Conservation (phyloP, 1,140 invertebrate genomes). For the Colletes latitarsis region DNA sequence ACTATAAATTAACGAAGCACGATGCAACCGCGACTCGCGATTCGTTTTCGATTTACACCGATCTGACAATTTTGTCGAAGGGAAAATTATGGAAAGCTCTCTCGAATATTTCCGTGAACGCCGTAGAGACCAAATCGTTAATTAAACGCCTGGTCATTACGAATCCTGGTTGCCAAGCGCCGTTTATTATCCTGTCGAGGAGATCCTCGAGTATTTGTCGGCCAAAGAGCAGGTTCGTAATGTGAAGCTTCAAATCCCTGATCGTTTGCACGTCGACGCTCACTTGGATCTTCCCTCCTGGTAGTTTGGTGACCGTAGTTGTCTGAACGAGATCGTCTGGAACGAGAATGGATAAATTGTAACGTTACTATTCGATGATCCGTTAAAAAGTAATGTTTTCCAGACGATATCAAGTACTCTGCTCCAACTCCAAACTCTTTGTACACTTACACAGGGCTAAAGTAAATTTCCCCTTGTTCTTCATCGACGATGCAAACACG, state of each 20-base stretch:
- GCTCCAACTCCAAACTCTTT: too few relatives aligned
- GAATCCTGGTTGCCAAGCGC: constrained; percentile 89
- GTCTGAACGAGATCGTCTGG: constrained; percentile 83
- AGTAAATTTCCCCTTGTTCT: constrained; percentile 87
- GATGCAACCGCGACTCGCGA: too few relatives aligned
- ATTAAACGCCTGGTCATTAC: constrained; percentile 87
- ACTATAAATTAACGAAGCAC: too few relatives aligned
- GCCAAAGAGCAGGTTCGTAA: constrained; percentile 87
- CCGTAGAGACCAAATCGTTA: constrained; percentile 90
- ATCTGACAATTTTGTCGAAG: constrained; percentile 83
- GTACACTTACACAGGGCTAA: constrained; percentile 86
- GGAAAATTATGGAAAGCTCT: constrained; percentile 87
- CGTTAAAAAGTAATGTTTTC: too few relatives aligned
- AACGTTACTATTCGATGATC: not conserved
- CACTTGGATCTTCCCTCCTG: constrained; percentile 83
- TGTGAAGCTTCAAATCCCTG: constrained; percentile 88
- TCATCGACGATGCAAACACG: constrained; percentile 83
- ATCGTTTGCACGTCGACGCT: constrained; percentile 87
- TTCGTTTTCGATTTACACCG: not conserved
- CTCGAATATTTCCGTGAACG: constrained; percentile 90
- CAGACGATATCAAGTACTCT: too few relatives aligned
- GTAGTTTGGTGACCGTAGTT: constrained; percentile 85
- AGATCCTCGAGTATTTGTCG: constrained; percentile 84
- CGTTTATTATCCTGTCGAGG: constrained; percentile 87
- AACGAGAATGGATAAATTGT: constrained; percentile 30